Evolutionary conservation across 2,113 vertebrate genomes (phyloP).

Genomic region (Pithys albifrons): DNA sequence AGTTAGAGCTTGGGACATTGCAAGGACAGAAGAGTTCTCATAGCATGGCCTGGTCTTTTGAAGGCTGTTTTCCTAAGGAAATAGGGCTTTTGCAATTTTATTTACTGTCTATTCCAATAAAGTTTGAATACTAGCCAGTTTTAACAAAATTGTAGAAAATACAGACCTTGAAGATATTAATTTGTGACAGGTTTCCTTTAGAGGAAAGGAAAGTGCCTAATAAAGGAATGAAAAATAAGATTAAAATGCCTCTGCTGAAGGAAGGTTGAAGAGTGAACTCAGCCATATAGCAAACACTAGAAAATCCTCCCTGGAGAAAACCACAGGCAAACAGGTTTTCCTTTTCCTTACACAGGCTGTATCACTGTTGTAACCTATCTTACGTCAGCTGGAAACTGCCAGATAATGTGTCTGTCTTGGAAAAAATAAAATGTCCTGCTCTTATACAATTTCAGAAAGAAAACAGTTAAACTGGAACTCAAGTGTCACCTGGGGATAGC

Average conservation of each 20-base stretch:
- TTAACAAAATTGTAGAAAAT: neutral
- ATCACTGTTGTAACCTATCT: neutral
- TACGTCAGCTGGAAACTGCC: neutral
- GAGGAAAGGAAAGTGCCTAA: neutral
- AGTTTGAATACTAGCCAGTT: neutral
- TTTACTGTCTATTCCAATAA: neutral
- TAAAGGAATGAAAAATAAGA: neutral
- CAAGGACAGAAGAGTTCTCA: neutral
- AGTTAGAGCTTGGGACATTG: neutral
- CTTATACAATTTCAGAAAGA: neutral
- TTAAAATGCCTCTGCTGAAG: neutral
- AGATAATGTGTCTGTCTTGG: neutral
- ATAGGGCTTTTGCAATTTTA: neutral
- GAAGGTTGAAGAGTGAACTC: neutral
- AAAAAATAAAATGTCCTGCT: neutral
- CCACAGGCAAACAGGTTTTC: neutral
- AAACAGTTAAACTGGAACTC: neutral
- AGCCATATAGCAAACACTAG: neutral
- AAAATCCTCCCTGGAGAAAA: neutral
- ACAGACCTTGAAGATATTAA: neutral
- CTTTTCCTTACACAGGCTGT: neutral
- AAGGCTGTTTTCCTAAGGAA: conserved; percentile 1
- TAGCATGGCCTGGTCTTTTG: neutral
- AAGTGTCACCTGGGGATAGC: neutral
- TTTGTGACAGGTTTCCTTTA: neutral